phyloP scores from a whole-genome alignment of 2,888 invertebrate genomes.

The Cybosia mesomella region DNA sequence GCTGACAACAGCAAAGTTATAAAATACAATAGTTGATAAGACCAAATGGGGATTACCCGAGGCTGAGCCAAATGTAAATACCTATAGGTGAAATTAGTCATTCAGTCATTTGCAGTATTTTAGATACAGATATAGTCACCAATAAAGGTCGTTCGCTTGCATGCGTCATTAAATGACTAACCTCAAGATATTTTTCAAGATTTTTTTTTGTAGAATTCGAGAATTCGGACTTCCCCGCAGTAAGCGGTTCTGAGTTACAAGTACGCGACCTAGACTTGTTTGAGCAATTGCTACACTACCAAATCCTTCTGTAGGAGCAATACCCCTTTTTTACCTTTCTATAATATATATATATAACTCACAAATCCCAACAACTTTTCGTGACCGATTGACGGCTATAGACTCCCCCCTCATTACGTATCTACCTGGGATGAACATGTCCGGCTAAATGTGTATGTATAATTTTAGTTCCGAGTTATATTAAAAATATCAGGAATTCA shows the following conservation, averaged over 20 bases:
- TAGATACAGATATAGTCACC: neutral
- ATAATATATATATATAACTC: neutral
- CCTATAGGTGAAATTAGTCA: neutral
- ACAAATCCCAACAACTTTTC: no score
- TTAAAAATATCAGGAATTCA: no score
- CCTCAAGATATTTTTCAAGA: neutral
- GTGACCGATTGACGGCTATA: no score
- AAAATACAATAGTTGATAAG: neutral
- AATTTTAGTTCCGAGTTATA: no score
- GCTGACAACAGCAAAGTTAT: neutral
- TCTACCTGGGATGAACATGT: no score
- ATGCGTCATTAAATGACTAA: neutral
- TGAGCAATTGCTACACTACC: neutral
- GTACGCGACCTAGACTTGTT: neutral
- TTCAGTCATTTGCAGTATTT: neutral
- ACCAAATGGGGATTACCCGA: neutral
- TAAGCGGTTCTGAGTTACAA: neutral
- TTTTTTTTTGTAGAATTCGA: neutral
- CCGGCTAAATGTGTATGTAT: no score
- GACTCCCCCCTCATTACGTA: no score
- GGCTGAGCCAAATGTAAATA: neutral
- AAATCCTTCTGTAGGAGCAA: no score
- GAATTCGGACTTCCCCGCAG: neutral
- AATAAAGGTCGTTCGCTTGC: neutral
- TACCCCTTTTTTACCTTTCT: neutral